Base-by-base conservation (phyloP, 2,888 invertebrate species). In the Phalera bucephala region DNA sequence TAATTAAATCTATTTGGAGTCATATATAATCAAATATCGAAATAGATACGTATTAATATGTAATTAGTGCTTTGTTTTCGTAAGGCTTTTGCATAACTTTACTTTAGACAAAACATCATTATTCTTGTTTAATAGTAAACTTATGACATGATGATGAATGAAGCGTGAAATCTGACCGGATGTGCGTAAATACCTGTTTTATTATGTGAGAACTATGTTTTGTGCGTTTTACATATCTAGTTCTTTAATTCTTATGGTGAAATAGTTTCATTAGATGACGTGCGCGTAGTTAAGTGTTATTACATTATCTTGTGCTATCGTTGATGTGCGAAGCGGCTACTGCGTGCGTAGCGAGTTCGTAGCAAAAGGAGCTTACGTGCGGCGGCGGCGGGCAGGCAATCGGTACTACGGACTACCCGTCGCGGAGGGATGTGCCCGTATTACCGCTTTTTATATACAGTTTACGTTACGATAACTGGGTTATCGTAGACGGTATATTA, bases 401-500 rank as follows among this genome's bases (percentile, higher is more conserved):
- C 76, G 75, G 79, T 74, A 88, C 83, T 81, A 72, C 68, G 79
- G 73, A 88, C 83, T 81, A 72, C 68, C 74, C 72, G 65, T 63
- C 40, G 36, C 56, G 45, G 59, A 53, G 72, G 80, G 68, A 68
- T 74, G 65, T 70, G 75, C 67, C 60, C 64, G 75, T 72, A 80
- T 83, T 77, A 70, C 70, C 64, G 65, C 70, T 80, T 82, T 80
- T 82, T 78, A 73, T 57, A 68, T 54, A 71, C 70, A 66, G 72
- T 64, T 79, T 72, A 70, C 71, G 72, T 76, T 80, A 78, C 80
- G 61, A 79, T 81, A 88, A 81, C 87, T 83, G 78, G 87, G 88
- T 88, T 87, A 88, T 75, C 72, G 80, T 77, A 72, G 64, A 67
- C 71, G 60, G 77, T 77, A 83, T 88, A 88, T 86, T 84, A 78